Conservation (phyloP, 2,113 vertebrate species). For the Odocoileus virginianus region DNA sequence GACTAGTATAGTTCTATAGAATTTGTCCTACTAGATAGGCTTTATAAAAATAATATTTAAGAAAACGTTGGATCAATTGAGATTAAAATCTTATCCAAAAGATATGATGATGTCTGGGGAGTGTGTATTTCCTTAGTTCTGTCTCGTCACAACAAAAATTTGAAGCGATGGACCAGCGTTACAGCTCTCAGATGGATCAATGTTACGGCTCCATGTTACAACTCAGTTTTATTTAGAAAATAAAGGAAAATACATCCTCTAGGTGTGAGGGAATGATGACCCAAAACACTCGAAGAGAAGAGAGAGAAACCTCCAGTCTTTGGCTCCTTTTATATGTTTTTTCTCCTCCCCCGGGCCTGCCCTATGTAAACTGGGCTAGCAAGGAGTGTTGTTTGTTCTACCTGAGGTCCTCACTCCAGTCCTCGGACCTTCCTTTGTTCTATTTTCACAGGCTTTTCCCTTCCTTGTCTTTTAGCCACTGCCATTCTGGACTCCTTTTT, state of each 20-base stretch:
- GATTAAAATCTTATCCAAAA: neutral
- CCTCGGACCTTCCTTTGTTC: neutral
- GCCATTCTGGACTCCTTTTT: neutral
- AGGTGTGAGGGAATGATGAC: neutral
- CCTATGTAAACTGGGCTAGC: neutral
- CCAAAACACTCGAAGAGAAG: neutral
- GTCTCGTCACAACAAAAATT: neutral
- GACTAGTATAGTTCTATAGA: neutral
- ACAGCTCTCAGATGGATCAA: neutral
- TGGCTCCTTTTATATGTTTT: neutral
- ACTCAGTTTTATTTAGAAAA: neutral
- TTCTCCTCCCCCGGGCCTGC: neutral
- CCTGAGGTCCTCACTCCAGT: neutral
- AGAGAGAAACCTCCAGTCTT: neutral
- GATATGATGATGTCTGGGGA: neutral
- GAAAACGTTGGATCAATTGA: neutral
- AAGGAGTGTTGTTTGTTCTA: neutral
- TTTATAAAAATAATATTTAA: neutral
- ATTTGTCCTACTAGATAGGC: neutral
- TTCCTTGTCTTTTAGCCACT: neutral
- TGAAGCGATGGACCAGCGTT: fast-evolving
- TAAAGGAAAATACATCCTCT: neutral
- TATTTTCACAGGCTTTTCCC: neutral
- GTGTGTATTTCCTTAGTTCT: neutral
- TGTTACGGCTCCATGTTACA: neutral